Evolutionary conservation across 1,140 invertebrate genomes (phyloP).

Genomic region (Littorina saxatilis): DNA sequence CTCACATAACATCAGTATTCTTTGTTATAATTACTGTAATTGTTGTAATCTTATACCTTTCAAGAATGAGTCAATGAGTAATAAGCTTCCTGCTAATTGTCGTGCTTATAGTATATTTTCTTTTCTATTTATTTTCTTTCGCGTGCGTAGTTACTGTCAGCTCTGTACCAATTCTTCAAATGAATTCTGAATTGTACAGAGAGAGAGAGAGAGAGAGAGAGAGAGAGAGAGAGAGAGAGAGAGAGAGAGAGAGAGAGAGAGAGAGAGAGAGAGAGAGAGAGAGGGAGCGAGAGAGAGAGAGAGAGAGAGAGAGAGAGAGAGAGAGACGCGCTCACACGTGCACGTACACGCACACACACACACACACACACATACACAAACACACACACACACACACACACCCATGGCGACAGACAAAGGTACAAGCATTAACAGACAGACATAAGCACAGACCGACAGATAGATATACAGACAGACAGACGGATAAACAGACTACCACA

Average conservation of each 20-base stretch:
- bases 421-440: neutral
- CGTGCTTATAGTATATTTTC: neutral
- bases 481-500: too few species aligned
- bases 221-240: constrained; percentile 17
- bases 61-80: neutral
- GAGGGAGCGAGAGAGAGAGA: too few species aligned
- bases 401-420: too few species aligned
- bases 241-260: constrained; percentile 17
- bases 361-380: too few species aligned
- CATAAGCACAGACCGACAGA: too few species aligned
- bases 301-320: too few species aligned
- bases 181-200: too few species aligned
- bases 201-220: constrained; percentile 3
- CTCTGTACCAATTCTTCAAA: too few species aligned
- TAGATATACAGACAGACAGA: neutral
- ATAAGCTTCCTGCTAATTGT: neutral
- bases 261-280: neutral
- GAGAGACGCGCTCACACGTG: too few species aligned
- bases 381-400: too few species aligned
- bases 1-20: too few species aligned
- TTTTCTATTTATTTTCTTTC: neutral
- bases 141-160: too few species aligned
- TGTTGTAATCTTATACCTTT: neutral
- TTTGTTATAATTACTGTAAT: neutral
- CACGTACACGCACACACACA: neutral